These are phyloP conservation scores for Aleiodes leptofemur DNA, from an alignment of 2,888 invertebrate species.

Conservation along the genomic window DNA sequence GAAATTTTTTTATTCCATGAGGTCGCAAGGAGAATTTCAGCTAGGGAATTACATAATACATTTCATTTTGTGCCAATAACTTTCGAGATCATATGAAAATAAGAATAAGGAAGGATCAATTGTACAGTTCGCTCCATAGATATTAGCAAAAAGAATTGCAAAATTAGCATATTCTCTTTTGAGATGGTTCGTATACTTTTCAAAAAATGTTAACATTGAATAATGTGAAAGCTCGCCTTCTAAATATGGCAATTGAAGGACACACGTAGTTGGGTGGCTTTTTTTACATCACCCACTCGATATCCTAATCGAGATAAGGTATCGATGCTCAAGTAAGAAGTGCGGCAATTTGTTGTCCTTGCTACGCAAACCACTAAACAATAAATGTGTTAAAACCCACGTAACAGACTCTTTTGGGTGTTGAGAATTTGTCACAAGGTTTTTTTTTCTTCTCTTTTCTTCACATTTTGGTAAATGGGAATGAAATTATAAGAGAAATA, in stretches of 20 bases:
- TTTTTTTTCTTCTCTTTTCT: neutral
- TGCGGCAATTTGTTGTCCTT: slow-evolving; percentile 46
- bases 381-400: slow-evolving; percentile 26
- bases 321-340: slow-evolving; percentile 60
- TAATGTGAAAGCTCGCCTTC: slow-evolving; percentile 54
- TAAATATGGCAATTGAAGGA: slow-evolving; percentile 61
- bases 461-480: slow-evolving; percentile 27
- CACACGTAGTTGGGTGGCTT: slow-evolving; percentile 59
- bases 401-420: slow-evolving; percentile 25
- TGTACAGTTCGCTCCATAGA: too few relatives aligned
- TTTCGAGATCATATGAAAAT: too few relatives aligned
- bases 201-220: neutral
- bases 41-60: too few relatives aligned
- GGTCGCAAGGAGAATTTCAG: too few relatives aligned
- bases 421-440: slow-evolving; percentile 34
- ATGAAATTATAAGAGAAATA: slow-evolving; percentile 10
- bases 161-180: too few relatives aligned
- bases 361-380: slow-evolving; percentile 11
- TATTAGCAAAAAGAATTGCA: too few relatives aligned
- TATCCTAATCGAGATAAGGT: slow-evolving; percentile 58
- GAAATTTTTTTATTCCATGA: too few relatives aligned
- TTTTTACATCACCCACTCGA: slow-evolving; percentile 53
- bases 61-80: too few relatives aligned
- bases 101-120: too few relatives aligned
- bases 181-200: neutral